phyloP scores from a whole-genome alignment of 35 echinoderm and acorn worm genomes.

The Lytechinus variegatus region DNA sequence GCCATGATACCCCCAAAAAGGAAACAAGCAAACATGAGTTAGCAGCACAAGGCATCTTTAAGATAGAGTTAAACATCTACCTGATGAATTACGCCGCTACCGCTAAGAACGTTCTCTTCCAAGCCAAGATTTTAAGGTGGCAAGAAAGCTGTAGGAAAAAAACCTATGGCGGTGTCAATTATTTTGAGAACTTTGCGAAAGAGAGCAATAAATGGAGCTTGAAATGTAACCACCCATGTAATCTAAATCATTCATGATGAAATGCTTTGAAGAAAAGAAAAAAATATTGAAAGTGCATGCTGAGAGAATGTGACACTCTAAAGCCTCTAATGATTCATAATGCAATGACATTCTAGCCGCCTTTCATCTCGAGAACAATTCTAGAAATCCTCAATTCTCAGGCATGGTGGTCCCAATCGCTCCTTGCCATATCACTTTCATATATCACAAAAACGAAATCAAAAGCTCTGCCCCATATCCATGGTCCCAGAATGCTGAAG shows the following conservation, averaged over 20 bases:
- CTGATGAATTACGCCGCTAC: no score
- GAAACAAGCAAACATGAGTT: no score
- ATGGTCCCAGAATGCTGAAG: background rate
- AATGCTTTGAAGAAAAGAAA: background rate
- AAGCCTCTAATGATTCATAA: background rate
- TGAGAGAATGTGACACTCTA: background rate
- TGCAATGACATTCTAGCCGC: background rate
- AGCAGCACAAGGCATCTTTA: no score
- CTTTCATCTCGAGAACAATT: conserved; percentile 3
- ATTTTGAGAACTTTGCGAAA: background rate
- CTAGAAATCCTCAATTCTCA: background rate
- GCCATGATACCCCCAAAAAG: no score
- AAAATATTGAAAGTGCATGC: background rate
- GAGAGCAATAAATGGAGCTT: background rate
- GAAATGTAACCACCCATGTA: background rate
- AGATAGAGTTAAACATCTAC: no score
- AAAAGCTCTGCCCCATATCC: background rate
- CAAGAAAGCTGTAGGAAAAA: no score
- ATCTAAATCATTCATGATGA: background rate
- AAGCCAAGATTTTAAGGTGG: no score
- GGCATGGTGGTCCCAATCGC: background rate
- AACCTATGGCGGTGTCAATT: background rate
- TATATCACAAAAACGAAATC: background rate
- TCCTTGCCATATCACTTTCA: background rate
- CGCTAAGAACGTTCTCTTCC: no score